A percentile compares a stretch with the other conserved stretches of the same genome.
Evolutionary conservation across 2,797 vertebrate species (phyloP).

Genomic region (Poeciliopsis presidionis): DNA sequence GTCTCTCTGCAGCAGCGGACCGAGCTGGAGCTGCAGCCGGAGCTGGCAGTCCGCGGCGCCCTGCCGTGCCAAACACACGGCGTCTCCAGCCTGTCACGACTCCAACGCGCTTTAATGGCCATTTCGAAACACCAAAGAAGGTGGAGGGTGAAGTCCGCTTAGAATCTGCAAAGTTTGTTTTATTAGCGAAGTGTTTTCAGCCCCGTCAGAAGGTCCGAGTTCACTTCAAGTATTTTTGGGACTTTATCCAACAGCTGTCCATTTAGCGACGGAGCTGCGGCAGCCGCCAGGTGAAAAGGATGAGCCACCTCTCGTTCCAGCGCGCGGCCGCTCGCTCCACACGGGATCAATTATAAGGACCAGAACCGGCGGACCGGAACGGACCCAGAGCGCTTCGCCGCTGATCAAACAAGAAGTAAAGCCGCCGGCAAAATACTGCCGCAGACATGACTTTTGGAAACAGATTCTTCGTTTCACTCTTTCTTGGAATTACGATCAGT

Average conservation of each 20-base stretch:
- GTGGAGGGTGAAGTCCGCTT: constrained; percentile 21
- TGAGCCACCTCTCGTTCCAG: constrained; percentile 49
- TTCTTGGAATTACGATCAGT: constrained; percentile 68
- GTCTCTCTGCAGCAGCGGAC: constrained; percentile 46
- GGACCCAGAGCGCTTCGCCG: constrained; percentile 27
- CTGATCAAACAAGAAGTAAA: constrained; percentile 27
- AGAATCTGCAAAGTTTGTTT: constrained; percentile 53
- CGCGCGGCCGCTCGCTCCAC: constrained; percentile 19
- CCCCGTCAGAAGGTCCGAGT: constrained; percentile 15
- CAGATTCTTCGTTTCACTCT: constrained; percentile 64
- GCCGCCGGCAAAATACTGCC: constrained; percentile 59
- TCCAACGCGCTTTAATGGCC: constrained; percentile 15
- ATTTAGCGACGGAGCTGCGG: constrained; percentile 18
- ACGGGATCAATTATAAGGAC: constrained; percentile 60
- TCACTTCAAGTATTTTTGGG: constrained; percentile 23
- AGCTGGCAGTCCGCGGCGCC: constrained; percentile 23
- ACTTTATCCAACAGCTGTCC: constrained; percentile 28
- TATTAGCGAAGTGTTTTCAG: constrained; percentile 16
- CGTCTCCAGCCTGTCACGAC: constrained; percentile 51
- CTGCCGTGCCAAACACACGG: constrained; percentile 20
- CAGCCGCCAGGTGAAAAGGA: constrained; percentile 38
- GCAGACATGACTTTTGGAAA: constrained; percentile 76
- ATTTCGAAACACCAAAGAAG: constrained; percentile 14
- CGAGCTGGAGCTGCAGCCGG: constrained; percentile 23
- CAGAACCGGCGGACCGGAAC: constrained; percentile 31